Evolutionary conservation across 2,797 vertebrate genomes (phyloP), one percentile per base, ranked within the genome.

Genomic region (Oceanodroma leucorhoa): DNA sequence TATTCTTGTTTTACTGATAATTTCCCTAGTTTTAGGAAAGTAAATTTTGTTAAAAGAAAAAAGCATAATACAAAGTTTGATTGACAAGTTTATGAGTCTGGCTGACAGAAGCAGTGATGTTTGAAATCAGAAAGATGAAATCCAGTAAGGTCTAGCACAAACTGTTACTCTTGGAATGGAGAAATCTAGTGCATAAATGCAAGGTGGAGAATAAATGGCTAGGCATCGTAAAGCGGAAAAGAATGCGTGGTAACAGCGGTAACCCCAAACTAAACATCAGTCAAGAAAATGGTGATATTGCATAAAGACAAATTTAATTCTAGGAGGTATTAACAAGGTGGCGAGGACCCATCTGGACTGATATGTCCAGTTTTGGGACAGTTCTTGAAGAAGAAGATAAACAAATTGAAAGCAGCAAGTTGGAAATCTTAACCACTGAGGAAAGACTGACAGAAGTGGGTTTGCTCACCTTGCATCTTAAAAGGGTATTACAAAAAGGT

Each of bases 211-310:
- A 36, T 4, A 53, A 64, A 20, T 1, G 2, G 19, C 27, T 10
- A 9, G 64, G 70, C 21, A 21, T 13, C 1, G 2, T 21, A 21
- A 19, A 51, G 73, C 57, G 43, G 50, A 50, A 51, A 36, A 17
- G 29, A 51, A 30, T 0, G 1, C 0, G 10, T 21, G 34, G 45
- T 14, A 14, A 51, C 10, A 34, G 38, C 1, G 1, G n/a, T 5
- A 46, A 67, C 29, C 40, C 41, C 60, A 57, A 18, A 16, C 18
- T 14, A 32, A 73, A 43, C 13, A 18, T 15, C 32, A 17, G 40
- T 11, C 66, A 53, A 58, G 54, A 30, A 29, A 57, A 40, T 1
- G 1, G 41, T 15, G 43, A 46, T n/a, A 3, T 3, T 16, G 50
- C 55, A 21, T 10, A 43, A 46, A n/a, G 6, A 43, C 32, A 78